Conservation (phyloP, 2,888 invertebrate species). For the Caenorhabditis wallacei region DNA sequence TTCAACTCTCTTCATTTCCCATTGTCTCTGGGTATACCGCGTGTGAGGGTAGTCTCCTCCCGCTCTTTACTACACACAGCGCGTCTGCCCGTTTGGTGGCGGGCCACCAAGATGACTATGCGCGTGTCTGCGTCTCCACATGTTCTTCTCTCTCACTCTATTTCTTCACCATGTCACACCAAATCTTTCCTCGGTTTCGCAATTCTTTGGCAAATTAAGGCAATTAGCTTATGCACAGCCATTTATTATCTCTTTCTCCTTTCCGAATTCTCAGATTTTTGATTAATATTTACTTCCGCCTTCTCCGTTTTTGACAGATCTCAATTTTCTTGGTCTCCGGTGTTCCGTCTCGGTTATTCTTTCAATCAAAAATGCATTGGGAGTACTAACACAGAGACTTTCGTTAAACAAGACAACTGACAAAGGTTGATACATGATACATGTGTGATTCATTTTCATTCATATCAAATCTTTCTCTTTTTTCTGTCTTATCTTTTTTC, state of each 20-base stretch:
- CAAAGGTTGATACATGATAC: constrained; percentile 48
- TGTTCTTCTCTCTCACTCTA: not conserved
- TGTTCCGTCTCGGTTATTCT: not conserved
- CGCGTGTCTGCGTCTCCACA: constrained; percentile 31
- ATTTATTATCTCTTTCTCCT: constrained; percentile 12
- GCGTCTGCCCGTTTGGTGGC: constrained; percentile 6
- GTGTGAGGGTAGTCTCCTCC: constrained; percentile 20
- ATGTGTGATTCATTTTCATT: constrained; percentile 41
- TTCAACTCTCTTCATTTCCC: not conserved
- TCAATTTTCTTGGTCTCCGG: not conserved
- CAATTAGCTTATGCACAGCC: constrained; percentile 18
- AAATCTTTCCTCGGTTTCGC: constrained; percentile 31
- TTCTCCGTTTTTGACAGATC: constrained; percentile 32
- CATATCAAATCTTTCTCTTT: constrained; percentile 35
- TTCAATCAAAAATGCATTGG: constrained; percentile 39
- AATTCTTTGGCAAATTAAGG: constrained; percentile 21
- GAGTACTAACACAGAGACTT: constrained; percentile 9
- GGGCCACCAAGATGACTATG: constrained; percentile 30
- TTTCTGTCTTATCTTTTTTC: constrained; percentile 6
- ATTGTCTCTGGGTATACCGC: constrained; percentile 1
- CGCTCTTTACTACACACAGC: not conserved
- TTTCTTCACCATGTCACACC: constrained; percentile 50
- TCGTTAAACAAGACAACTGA: constrained; percentile 41
- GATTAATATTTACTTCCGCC: constrained; percentile 8
- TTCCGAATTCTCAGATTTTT: constrained; percentile 14